Evolutionary conservation across 1,140 invertebrate species (phyloP).

Genomic region (Sipha flava): DNA sequence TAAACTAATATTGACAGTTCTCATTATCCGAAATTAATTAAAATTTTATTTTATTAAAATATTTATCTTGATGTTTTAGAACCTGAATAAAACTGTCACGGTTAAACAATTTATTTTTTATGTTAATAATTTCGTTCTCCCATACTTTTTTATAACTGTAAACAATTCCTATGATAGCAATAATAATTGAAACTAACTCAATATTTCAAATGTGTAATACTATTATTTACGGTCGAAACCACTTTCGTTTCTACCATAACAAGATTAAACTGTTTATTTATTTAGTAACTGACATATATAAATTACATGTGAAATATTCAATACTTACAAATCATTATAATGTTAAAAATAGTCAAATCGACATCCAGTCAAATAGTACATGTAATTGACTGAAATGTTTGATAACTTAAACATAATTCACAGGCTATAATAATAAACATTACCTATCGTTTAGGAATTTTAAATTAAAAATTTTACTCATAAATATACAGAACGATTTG

Average conservation of each 20-base stretch:
- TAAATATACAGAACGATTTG: background rate
- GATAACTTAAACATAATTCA: background rate
- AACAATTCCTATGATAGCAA: background rate
- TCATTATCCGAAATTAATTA: constrained; percentile 11
- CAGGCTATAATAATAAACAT: background rate
- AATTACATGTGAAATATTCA: background rate
- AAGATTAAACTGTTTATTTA: background rate
- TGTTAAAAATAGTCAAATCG: background rate
- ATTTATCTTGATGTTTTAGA: background rate
- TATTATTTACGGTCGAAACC: background rate
- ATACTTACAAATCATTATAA: background rate
- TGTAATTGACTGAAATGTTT: background rate
- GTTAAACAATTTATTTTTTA: background rate
- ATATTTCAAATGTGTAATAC: background rate
- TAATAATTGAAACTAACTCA: background rate
- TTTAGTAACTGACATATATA: background rate
- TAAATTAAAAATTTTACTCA: background rate
- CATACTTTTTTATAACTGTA: background rate
- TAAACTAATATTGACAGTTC: background rate
- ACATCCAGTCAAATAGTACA: background rate
- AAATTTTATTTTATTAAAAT: background rate
- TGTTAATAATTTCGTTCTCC: background rate
- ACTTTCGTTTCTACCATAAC: background rate
- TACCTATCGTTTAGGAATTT: background rate
- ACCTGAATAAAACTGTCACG: background rate